Base-by-base conservation (phyloP, 2,797 vertebrate genomes). In the Tarsius wallacei region DNA sequence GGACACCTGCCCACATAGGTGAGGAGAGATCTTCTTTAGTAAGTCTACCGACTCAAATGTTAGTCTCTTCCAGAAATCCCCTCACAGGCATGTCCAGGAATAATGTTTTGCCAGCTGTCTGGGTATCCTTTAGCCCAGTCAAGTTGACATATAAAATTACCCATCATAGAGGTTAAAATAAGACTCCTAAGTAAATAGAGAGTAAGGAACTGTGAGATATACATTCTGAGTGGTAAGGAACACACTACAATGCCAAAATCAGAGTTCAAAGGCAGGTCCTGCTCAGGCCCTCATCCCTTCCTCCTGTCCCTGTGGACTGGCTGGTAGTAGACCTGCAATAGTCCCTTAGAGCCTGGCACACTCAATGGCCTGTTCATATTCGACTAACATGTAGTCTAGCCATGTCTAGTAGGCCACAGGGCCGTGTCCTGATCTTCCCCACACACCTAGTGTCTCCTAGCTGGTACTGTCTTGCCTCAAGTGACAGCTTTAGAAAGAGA, bases 141-240 rank as follows among this genome's bases (percentile, higher is more conserved):
- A 80, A 86, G n/a, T 71, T 55, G 73, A 71, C n/a, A 16, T 42
- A 31, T 22, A 63, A 71, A 86, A 66, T 51, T 66, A 59, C 26
- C 24, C 22, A 68, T n/a, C 36, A 76, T 17, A 51, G 51, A 84
- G 33, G 31, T 78, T 96, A 95, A 94, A 78, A 76, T 82, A 61
- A 83, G 26, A 64, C 36, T 77, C 51, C 61, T 21, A 66, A 91
- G 66, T 24, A 87, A 71, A 51, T 11, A 53, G 13, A 87, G 10
- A 82, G 51, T 21, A 85, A 96, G 73, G 63, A 78, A 42, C 13
- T 68, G 15, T 83, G 47, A 88, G 51, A 22, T 81, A 26, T n/a
- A 64, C 12, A 76, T 74, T 57, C 31, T 63, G 33, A 89, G 55
- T 26, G 87, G 78, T n/a, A 17, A 85, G 42, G 51, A 59, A 21